Evolutionary conservation across 2,113 vertebrate species (phyloP).

Genomic region (Nyctibius bracteatus): DNA sequence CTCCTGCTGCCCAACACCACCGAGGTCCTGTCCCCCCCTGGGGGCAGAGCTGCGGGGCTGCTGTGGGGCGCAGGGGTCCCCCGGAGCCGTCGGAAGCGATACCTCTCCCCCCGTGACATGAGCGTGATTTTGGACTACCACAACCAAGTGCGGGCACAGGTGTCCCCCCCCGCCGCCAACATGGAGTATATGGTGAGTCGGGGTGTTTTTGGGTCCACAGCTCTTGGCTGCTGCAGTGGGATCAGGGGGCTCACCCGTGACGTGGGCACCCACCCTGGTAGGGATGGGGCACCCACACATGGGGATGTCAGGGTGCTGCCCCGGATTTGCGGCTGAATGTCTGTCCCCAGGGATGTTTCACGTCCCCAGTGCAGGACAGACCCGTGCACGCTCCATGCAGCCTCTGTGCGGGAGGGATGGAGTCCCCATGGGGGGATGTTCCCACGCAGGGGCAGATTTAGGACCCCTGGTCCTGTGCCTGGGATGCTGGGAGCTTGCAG

Average conservation of each 20-base stretch:
- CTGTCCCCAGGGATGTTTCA: fast-evolving
- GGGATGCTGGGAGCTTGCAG: not conserved
- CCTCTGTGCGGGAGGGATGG: not conserved
- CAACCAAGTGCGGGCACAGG: slow-evolving; percentile 84
- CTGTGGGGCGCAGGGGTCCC: slow-evolving; percentile 18
- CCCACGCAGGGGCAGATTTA: not conserved
- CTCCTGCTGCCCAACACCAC: slow-evolving; percentile 62
- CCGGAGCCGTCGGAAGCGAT: slow-evolving; percentile 63
- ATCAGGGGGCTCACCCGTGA: not conserved
- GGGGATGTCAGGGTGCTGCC: not conserved
- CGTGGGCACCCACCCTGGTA: not conserved
- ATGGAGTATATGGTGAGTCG: slow-evolving; percentile 91
- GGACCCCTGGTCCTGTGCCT: not conserved
- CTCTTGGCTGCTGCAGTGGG: not conserved
- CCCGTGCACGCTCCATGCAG: not conserved
- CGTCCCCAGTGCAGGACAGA: not conserved
- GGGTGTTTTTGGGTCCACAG: not conserved
- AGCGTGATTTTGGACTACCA: slow-evolving; percentile 82
- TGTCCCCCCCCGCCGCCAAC: slow-evolving; percentile 83
- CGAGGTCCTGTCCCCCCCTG: not conserved
- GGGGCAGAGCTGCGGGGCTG: not conserved
- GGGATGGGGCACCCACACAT: not conserved
- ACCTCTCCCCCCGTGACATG: slow-evolving; percentile 79
- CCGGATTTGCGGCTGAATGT: fast-evolving
- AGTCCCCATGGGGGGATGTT: not conserved